Evolutionary conservation across 2,797 vertebrate species (phyloP), one percentile per base, ranked within the genome.

Genomic region (Coregonus ussuriensis): DNA sequence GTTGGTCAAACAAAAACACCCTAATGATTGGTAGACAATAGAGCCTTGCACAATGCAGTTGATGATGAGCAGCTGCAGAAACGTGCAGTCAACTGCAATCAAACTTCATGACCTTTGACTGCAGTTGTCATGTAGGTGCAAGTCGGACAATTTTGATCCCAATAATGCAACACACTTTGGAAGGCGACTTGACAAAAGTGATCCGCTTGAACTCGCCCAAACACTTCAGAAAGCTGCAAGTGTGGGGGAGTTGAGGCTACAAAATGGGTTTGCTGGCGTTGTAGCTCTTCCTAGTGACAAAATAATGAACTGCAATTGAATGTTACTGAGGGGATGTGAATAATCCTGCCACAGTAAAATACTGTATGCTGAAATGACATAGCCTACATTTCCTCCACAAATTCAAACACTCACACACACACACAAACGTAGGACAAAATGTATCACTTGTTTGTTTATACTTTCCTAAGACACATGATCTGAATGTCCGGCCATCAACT

Each of bases 261-360:
- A 51, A 81, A 3, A 1, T 11, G 1, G 14, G 1, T 90, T 92
- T 85, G 77, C 74, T 47, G 9, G 2, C 41, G 41, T 47, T 47
- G 41, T 47, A 81, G 11, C 88, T 59, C 86, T 91, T 87, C 74
- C 93, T 93, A 80, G 91, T 62, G 94, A 25, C 1, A 3, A 0
- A 70, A 7, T 3, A 16, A 37, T 18, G 70, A 71, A 76, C 7
- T 71, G 75, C 86, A 77, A 59, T 52, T 6, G 25, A 14, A 37
- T 47, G 31, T 35, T 37, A 21, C 21, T 25, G 41, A 47, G 41
- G 41, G 9, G 41, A 63, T 25, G 6, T 15, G 35, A 31, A 6
- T 18, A 6, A 29, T 31, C 14, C 65, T 53, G 47, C 74, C 63
- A 75, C 74, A 7, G 16, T 56, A 56, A 56, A 56, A n/a, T 47